Base-by-base conservation (phyloP, 2,888 invertebrate genomes). In the Hypselothyrea guttata region DNA sequence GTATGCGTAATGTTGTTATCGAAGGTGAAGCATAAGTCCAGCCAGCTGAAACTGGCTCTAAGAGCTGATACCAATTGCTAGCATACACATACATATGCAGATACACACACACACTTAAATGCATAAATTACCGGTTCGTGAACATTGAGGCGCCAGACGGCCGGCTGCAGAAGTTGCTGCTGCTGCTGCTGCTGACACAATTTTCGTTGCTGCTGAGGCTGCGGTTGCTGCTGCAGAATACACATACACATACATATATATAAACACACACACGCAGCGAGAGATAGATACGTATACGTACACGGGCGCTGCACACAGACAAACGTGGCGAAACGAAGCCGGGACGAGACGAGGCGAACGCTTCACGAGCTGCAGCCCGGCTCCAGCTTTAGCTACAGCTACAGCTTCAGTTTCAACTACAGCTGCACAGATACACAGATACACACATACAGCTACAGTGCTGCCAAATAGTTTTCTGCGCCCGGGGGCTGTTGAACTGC, bases 401-500 rank as follows among this genome's bases (percentile, higher is more conserved):
- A 53, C 78, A 75, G 63, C 52, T 63, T 34, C 53, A 57, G 54
- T 62, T 63, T 45, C 63, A 41, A 35, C 11, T 18, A 9, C 31
- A 22, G 40, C 49, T 18, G 13, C 12, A 34, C 9, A n/a, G 3
- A n/a, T 2, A 34, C 5, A 22, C 22, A 22, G 22, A 22, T 22
- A 22, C 22, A 22, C 22, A 22, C 22, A 22, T 62, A 22, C 22
- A 2, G 34, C 12, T 34, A 4, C 34, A 12, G 30, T 18, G 48
- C 42, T 47, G 62, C 57, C 56, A 55, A 70, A 55, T 59, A 55
- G 42, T 42, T 60, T 60, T 42, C 57, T 58, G 57, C 51, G 41
- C 65, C 75, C 68, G 72, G 66, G 67, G 71, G 72, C 79, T 83
- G 71, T 75, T 75, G 77, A 82, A 77, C 77, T 71, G 76, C 60